Evolutionary conservation across 2,797 vertebrate genomes (phyloP).

Genomic region (Hipposideros larvatus): DNA sequence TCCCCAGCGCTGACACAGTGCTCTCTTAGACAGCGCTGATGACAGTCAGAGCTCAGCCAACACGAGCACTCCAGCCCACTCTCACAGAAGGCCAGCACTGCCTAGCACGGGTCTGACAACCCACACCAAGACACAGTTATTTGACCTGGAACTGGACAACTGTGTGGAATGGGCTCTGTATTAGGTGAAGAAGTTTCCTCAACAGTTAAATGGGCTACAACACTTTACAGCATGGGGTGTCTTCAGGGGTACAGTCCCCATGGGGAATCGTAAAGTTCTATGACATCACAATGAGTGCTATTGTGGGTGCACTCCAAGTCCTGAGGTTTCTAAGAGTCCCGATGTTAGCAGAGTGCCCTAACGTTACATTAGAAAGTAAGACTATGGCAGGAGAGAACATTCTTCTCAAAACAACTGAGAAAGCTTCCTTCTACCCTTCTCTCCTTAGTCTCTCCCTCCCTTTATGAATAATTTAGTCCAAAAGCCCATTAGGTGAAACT

Average conservation of each 20-base stretch:
- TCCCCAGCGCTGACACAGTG: not conserved
- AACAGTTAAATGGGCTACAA: not conserved
- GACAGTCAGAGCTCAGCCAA: not conserved
- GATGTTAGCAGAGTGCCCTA: not conserved
- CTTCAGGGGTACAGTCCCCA: no score
- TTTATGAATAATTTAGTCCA: not conserved
- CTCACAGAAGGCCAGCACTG: not conserved
- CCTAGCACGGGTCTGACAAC: not conserved
- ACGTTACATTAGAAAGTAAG: not conserved
- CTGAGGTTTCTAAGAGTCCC: not conserved
- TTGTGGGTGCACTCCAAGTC: not conserved
- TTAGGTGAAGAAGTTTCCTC: not conserved
- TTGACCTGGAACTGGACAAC: not conserved
- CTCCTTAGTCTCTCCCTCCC: not conserved
- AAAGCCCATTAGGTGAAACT: not conserved
- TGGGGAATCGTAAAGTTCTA: not conserved
- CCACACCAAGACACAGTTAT: not conserved
- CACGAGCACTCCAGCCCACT: no score
- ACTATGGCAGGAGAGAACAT: not conserved
- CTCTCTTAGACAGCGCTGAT: not conserved
- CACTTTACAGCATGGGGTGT: not conserved
- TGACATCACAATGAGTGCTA: not conserved
- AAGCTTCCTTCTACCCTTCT: not conserved
- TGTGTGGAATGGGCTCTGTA: rapidly evolving
- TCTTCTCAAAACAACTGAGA: not conserved